phyloP scores from a whole-genome alignment of 2,797 vertebrate genomes.

The Benthosema pterotum region DNA sequence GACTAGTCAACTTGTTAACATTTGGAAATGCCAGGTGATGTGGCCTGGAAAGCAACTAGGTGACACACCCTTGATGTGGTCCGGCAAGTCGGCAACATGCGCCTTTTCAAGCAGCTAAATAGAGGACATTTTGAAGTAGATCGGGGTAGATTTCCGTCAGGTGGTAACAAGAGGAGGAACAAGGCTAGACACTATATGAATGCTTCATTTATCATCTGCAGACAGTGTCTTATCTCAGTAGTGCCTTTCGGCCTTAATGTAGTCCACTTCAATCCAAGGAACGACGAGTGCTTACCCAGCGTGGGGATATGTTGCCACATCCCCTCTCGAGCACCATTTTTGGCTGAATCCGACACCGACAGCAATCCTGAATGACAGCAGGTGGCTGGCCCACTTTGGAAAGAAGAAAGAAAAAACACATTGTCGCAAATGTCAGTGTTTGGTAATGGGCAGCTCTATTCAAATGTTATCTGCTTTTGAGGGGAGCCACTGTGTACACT shows the following conservation, averaged over 20 bases:
- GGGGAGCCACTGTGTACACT: constrained; percentile 34
- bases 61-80: constrained; percentile 58
- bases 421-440: neutral
- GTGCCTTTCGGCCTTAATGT: constrained; percentile 45
- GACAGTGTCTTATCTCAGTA: constrained; percentile 49
- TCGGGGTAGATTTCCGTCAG: constrained; percentile 48
- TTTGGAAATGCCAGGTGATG: constrained; percentile 67
- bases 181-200: constrained; percentile 46
- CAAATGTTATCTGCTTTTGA: constrained; percentile 34
- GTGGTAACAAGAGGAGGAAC: constrained; percentile 45
- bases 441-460: neutral
- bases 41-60: constrained; percentile 37
- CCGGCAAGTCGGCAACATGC: constrained; percentile 51
- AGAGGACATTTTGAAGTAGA: constrained; percentile 42
- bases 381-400: neutral
- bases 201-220: constrained; percentile 61
- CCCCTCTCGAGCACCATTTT: constrained; percentile 36
- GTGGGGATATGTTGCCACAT: constrained; percentile 14
- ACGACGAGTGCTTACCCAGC: constrained; percentile 27
- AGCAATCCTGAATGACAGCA: constrained; percentile 42
- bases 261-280: constrained; percentile 29
- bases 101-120: constrained; percentile 55
- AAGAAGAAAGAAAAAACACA: neutral
- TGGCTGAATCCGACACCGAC: constrained; percentile 11
- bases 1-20: constrained; percentile 46